A percentile compares a stretch with the other conserved stretches of the same genome.
Conservation (phyloP, 2,797 vertebrate genomes). For the Manis pentadactyla region DNA sequence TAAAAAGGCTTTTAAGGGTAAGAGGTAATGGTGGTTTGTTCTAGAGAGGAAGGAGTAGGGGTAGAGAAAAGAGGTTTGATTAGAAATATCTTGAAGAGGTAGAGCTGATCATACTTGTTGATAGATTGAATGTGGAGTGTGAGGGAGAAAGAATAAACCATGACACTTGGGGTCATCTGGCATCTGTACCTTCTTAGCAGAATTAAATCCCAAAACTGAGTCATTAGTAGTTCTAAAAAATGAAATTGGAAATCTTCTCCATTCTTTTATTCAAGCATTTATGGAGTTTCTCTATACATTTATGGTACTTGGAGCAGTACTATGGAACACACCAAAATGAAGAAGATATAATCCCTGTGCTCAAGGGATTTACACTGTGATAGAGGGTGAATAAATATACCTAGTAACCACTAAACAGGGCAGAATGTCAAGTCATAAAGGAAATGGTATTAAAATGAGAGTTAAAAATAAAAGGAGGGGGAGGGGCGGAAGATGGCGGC, state of each 20-base stretch:
- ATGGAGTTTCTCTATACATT: slow-evolving; percentile 32
- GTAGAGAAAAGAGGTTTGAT: neutral
- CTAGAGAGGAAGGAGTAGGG: neutral
- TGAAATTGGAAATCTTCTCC: neutral
- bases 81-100: slow-evolving; percentile 13
- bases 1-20: neutral
- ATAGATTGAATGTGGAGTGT: neutral
- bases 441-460: slow-evolving; percentile 24
- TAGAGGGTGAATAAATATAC: neutral
- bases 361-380: slow-evolving; percentile 45
- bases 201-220: neutral
- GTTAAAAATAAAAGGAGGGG: slow-evolving; percentile 25
- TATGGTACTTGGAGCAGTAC: neutral
- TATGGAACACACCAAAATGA: slow-evolving; percentile 10
- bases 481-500: too few species aligned
- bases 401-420: slow-evolving; percentile 13
- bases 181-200: slow-evolving; percentile 34
- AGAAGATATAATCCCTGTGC: slow-evolving; percentile 16
- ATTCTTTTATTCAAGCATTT: slow-evolving; percentile 54
- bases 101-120: slow-evolving; percentile 1
- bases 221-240: slow-evolving; percentile 21
- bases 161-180: slow-evolving; percentile 3
- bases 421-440: neutral
- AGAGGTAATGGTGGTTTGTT: neutral
- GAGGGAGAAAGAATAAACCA: slow-evolving; percentile 5